Evolutionary conservation across 2,888 invertebrate species (phyloP).

Genomic region (Eilema depressum): DNA sequence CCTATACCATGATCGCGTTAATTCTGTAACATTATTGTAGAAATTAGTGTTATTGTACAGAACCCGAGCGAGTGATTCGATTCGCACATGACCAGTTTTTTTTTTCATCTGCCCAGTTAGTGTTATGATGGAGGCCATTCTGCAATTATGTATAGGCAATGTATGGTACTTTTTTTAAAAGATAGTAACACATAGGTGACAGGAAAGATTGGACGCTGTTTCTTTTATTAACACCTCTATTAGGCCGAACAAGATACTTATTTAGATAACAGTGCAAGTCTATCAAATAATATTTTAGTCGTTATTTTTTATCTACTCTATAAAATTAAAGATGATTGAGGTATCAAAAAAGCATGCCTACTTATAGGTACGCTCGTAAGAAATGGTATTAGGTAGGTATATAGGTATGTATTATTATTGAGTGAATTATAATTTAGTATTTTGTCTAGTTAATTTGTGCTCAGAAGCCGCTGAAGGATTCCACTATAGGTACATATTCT

Average conservation of each 20-base stretch:
- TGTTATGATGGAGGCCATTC: background rate
- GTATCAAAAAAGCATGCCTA: background rate
- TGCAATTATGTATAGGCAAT: background rate
- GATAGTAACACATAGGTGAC: background rate
- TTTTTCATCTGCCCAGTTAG: background rate
- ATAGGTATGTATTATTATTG: background rate
- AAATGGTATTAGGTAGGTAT: background rate
- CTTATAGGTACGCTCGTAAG: background rate
- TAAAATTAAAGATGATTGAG: background rate
- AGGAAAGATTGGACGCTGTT: background rate
- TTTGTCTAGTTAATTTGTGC: background rate
- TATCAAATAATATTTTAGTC: background rate
- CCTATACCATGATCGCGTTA: too few species aligned
- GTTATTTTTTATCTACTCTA: background rate
- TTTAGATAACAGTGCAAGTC: constrained; percentile 2
- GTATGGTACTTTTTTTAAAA: constrained; percentile 5
- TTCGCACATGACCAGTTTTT: background rate
- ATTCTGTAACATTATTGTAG: too few species aligned
- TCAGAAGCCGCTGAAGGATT: background rate
- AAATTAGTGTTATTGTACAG: background rate
- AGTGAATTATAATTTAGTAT: background rate
- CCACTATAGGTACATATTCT: background rate
- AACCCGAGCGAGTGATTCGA: background rate
- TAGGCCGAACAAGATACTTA: constrained; percentile 3
- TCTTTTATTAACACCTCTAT: background rate